Evolutionary conservation across 2,113 vertebrate species (phyloP), one percentile per base, ranked within the genome.

Genomic region (Struthidea cinerea): DNA sequence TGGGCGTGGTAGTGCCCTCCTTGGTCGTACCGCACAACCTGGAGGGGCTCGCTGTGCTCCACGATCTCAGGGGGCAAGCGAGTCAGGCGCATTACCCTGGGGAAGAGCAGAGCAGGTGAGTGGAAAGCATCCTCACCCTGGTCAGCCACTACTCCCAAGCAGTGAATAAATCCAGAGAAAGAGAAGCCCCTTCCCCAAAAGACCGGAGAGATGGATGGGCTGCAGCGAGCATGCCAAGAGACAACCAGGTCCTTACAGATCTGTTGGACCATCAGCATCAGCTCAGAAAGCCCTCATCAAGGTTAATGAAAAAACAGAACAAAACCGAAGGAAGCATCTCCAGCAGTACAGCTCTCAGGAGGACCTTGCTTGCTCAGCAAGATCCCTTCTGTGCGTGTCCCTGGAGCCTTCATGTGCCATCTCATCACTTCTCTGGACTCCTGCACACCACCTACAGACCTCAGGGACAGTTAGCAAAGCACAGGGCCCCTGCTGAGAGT

Each of bases 1-100:
- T 99, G 99, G 84, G 99, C 99, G 6, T 99, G 98, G 94, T 99
- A 99, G 97, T 99, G 99, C 49, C 99, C 99, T 64, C 99, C 98
- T 50, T 98, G 98, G 75, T 99, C 98, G 0, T 99, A 99, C 33
- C 98, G 98, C 90, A 99, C 98, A 24, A 99, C 99, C 96, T 99
- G 99, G 88, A 99, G 97, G 0, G 99, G 99, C 96, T 99, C 99
- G 2, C 99, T 99, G 96, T 99, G 98, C 93, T 99, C 99, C 80
- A 99, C 98, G 13, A 99, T 97, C 81, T 98, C 97, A 0, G 98
- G 97, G 21, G 99, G 99, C 94, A 99, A 97, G 87, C 97, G 99
- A 33, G 99, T 99, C 96, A 99, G 98, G 74, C 97, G 98, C 77
- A 98, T 99, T 35, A 99, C 98, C 96, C 99, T 99, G 96, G 85